Conservation (phyloP, 2,113 vertebrate genomes). For the Brachyhypopomus occidentalis region DNA sequence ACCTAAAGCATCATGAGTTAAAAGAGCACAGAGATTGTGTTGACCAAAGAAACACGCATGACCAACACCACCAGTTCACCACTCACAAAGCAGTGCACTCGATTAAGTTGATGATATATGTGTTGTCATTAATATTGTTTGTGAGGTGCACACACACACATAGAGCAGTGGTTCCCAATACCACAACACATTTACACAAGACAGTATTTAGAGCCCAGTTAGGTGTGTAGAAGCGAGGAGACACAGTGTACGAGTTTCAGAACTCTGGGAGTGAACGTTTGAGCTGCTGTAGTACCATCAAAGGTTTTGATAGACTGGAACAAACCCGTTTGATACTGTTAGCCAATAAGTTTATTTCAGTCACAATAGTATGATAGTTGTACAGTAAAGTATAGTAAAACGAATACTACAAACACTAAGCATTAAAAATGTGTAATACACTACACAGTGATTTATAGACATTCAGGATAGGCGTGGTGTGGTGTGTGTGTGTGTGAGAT, state of each 20-base stretch:
- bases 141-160: too few species aligned
- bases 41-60: not conserved
- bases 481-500: conserved; percentile 4
- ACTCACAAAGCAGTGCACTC: not conserved
- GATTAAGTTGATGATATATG: not conserved
- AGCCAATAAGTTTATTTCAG: conserved; percentile 19
- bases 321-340: not conserved
- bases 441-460: not conserved
- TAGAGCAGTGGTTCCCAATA: not conserved
- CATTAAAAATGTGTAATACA: not conserved
- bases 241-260: not conserved
- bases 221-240: not conserved
- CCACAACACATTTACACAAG: not conserved
- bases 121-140: not conserved
- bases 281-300: not conserved
- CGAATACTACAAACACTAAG: not conserved
- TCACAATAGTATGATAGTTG: not conserved
- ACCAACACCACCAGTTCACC: not conserved
- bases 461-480: not conserved
- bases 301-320: not conserved
- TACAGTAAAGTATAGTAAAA: not conserved
- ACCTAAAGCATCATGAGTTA: not conserved
- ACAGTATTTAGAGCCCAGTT: not conserved
- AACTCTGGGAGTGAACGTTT: not conserved
- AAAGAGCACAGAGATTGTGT: not conserved